Conservation (phyloP, 2,113 vertebrate species). For the Passer montanus region DNA sequence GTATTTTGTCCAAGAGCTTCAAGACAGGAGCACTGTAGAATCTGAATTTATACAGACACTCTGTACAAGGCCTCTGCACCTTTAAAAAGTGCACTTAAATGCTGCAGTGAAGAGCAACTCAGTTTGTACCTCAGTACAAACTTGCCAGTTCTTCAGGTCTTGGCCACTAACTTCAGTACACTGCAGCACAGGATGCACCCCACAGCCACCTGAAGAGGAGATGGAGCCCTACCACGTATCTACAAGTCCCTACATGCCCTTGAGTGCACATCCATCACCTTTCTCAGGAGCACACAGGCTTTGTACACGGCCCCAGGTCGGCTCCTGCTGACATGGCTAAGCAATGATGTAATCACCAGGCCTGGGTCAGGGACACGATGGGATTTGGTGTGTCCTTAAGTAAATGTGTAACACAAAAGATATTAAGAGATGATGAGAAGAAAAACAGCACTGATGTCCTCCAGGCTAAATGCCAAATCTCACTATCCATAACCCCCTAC, state of each 20-base stretch:
- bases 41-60: background rate
- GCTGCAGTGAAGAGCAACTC: rapidly evolving
- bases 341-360: background rate
- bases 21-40: background rate
- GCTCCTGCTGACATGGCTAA: background rate
- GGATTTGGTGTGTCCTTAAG: background rate
- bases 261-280: background rate
- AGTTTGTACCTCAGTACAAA: background rate
- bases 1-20: rapidly evolving
- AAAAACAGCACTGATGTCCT: background rate
- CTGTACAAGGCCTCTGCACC: background rate
- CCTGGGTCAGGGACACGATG: background rate
- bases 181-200: background rate
- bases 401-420: background rate
- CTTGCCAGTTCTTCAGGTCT: background rate
- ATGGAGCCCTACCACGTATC: rapidly evolving
- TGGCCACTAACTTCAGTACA: background rate
- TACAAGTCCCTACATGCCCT: rapidly evolving
- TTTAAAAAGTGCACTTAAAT: background rate
- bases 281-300: background rate
- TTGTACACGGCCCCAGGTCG: background rate
- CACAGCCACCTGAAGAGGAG: background rate
- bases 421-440: background rate
- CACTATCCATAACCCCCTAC: background rate
- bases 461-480: background rate